These are phyloP conservation scores for Musca domestica DNA, from an alignment of 1,140 invertebrate genomes.

Conservation along the genomic window DNA sequence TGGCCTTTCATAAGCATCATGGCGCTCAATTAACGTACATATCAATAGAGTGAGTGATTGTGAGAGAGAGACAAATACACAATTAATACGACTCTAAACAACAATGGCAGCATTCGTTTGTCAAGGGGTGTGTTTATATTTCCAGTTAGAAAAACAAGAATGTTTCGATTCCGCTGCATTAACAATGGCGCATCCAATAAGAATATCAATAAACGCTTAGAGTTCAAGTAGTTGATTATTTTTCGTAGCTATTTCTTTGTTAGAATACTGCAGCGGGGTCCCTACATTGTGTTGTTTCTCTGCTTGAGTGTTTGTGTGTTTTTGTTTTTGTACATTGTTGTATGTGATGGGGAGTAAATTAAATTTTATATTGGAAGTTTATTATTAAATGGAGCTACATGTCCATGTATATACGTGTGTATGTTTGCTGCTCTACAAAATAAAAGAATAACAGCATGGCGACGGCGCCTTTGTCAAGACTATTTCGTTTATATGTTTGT, in stretches of 20 bases:
- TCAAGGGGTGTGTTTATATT: neutral
- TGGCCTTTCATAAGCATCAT: neutral
- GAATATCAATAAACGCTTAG: constrained; percentile 12
- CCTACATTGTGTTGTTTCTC: neutral
- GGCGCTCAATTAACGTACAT: neutral
- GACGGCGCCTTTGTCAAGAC: too few species aligned
- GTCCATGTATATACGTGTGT: too few species aligned
- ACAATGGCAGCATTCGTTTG: too few species aligned
- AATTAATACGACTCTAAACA: too few species aligned
- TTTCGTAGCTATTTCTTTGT: too few species aligned
- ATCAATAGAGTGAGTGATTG: too few species aligned
- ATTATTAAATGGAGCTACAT: constrained; percentile 51
- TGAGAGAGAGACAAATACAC: too few species aligned
- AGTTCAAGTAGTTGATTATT: constrained; percentile 1
- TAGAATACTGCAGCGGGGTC: too few species aligned
- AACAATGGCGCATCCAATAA: constrained; percentile 20
- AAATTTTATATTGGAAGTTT: constrained; percentile 51
- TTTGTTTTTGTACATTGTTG: constrained; percentile 13
- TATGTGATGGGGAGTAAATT: constrained; percentile 41
- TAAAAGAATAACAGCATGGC: too few species aligned
- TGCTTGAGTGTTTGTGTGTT: neutral
- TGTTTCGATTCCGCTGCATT: constrained; percentile 9
- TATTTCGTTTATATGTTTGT: too few species aligned
- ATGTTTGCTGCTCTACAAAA: too few species aligned
- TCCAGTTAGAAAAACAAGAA: neutral